These are phyloP conservation scores for Botia almorhae DNA, from an alignment of 2,797 vertebrate genomes.

Conservation along the genomic window DNA sequence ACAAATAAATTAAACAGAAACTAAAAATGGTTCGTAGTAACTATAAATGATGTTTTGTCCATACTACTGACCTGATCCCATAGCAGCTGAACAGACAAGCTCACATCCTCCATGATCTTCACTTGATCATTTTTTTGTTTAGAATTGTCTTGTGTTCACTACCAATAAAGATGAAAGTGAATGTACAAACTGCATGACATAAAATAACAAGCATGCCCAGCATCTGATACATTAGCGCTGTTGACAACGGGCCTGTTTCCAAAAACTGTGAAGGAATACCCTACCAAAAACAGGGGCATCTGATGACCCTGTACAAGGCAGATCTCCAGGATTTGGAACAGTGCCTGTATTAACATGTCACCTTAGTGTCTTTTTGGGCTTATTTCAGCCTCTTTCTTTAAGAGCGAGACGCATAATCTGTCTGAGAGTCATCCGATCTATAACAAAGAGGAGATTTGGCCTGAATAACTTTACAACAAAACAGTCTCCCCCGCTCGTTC, in stretches of 20 bases:
- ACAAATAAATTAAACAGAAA: too few species aligned
- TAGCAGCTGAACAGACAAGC: too few species aligned
- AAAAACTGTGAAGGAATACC: not conserved
- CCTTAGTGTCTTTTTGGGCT: not conserved
- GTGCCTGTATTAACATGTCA: not conserved
- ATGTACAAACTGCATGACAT: too few species aligned
- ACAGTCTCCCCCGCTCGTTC: conserved; percentile 30
- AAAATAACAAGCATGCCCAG: too few species aligned
- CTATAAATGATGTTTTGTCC: too few species aligned
- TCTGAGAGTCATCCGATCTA: conserved; percentile 6
- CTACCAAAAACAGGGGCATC: not conserved
- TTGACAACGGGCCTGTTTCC: not conserved
- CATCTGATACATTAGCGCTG: too few species aligned
- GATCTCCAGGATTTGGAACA: not conserved
- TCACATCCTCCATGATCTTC: too few species aligned
- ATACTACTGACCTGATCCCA: too few species aligned
- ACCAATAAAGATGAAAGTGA: too few species aligned
- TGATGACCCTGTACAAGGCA: not conserved
- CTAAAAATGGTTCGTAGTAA: too few species aligned
- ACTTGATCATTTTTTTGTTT: too few species aligned
- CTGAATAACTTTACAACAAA: conserved; percentile 44
- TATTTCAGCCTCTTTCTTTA: not conserved
- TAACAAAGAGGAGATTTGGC: conserved; percentile 47
- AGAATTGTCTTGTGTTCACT: too few species aligned
- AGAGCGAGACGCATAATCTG: conserved; percentile 16